Evolutionary conservation across 2,888 invertebrate genomes (phyloP).

Genomic region (Eurytoma californica): DNA sequence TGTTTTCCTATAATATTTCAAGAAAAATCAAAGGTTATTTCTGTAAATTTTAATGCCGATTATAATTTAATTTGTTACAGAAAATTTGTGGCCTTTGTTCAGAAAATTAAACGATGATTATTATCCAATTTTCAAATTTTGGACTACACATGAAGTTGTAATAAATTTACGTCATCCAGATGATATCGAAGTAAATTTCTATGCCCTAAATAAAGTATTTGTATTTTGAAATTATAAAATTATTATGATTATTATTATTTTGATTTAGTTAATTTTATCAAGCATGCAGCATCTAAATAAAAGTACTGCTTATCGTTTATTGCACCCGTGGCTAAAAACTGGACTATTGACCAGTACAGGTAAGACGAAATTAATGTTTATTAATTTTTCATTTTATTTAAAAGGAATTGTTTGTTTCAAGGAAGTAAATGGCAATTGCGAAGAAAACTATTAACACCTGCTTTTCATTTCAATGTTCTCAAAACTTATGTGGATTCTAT

Average conservation of each 20-base stretch:
- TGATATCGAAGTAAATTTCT: slow-evolving; percentile 63
- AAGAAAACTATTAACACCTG: slow-evolving; percentile 80
- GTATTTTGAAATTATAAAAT: background rate
- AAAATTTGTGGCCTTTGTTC: slow-evolving; percentile 58
- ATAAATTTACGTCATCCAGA: slow-evolving; percentile 66
- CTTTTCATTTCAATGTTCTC: slow-evolving; percentile 81
- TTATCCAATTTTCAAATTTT: slow-evolving; percentile 65
- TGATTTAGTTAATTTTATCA: slow-evolving; percentile 65
- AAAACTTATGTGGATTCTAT: slow-evolving; percentile 73
- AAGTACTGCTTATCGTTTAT: slow-evolving; percentile 69
- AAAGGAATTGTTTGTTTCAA: background rate
- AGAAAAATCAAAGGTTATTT: background rate
- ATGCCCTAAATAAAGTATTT: background rate
- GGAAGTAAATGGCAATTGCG: slow-evolving; percentile 78
- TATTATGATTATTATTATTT: background rate
- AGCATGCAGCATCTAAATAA: slow-evolving; percentile 71
- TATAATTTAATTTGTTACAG: slow-evolving; percentile 51
- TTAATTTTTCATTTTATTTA: slow-evolving; percentile 43
- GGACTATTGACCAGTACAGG: slow-evolving; percentile 74
- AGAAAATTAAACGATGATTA: slow-evolving; percentile 58
- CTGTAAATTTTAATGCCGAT: too few relatives aligned
- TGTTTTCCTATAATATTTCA: background rate
- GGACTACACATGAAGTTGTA: slow-evolving; percentile 56
- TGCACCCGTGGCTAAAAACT: slow-evolving; percentile 74
- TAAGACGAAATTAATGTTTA: slow-evolving; percentile 53